A percentile compares a stretch with the other conserved stretches of the same genome.
Conservation (phyloP, 2,113 vertebrate species). For the Lynx canadensis region DNA sequence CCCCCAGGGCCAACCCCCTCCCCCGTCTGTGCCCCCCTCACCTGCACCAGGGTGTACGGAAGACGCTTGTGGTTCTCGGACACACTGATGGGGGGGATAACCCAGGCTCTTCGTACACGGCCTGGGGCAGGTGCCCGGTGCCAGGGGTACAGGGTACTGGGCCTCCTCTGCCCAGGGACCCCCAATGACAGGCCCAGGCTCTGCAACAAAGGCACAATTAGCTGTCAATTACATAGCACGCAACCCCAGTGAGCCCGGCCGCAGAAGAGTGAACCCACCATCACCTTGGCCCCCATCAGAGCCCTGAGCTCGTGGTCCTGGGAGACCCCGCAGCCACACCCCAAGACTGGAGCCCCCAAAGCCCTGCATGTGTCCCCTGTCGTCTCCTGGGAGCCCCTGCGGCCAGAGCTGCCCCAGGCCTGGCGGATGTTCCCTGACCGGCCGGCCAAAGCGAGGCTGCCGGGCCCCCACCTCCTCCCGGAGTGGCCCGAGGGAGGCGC, state of each 20-base stretch:
- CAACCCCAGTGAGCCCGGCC: background rate
- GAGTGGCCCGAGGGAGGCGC: background rate
- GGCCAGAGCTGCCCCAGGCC: background rate
- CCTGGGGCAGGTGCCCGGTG: conserved; percentile 38
- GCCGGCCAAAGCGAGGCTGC: background rate
- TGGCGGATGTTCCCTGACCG: rapidly evolving
- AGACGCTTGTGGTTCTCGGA: conserved; percentile 95
- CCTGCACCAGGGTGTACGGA: conserved; percentile 95
- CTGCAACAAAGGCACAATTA: conserved; percentile 65
- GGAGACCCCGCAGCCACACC: background rate
- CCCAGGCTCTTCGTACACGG: conserved; percentile 95
- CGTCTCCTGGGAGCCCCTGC: too few species aligned
- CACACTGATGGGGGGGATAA: conserved; percentile 96
- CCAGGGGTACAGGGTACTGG: conserved; percentile 85
- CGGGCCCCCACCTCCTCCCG: background rate
- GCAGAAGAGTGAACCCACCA: background rate
- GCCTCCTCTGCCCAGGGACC: background rate
- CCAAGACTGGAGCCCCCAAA: background rate
- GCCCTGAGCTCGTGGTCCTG: background rate
- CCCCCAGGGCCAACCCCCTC: rapidly evolving
- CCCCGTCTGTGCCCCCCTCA: conserved; percentile 67
- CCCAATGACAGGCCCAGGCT: conserved; percentile 58
- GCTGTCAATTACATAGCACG: background rate
- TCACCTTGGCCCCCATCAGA: background rate
- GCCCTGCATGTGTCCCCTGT: background rate